Percentiles rank a stretch among this genome's conserved stretches.
phyloP scores from a whole-genome alignment of 2,888 invertebrate genomes.

The Listrodromus nycthemerus region DNA sequence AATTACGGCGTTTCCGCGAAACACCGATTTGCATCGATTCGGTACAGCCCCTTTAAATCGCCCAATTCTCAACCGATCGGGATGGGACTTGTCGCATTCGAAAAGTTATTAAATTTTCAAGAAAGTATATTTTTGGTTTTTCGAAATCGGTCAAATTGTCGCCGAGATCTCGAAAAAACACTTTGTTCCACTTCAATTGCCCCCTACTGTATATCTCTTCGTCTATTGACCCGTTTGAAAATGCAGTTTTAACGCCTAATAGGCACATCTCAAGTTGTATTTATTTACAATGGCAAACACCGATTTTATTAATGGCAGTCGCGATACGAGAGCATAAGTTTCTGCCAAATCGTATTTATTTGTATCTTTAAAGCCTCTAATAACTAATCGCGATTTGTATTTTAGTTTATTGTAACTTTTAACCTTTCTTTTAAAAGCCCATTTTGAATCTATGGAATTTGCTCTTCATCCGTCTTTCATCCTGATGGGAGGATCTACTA shows the following conservation, averaged over 20 bases:
- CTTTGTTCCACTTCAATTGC: too few relatives aligned
- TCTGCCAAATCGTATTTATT: constrained; percentile 56
- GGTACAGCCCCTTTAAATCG: too few relatives aligned
- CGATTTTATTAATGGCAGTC: constrained; percentile 51
- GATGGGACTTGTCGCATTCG: too few relatives aligned
- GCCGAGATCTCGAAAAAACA: too few relatives aligned
- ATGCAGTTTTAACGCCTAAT: constrained; percentile 60
- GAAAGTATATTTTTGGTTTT: too few relatives aligned
- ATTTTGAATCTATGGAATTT: constrained; percentile 64
- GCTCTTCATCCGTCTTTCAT: constrained; percentile 34
- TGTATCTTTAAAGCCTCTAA: constrained; percentile 60
- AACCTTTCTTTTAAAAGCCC: constrained; percentile 61
- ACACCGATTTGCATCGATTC: too few relatives aligned
- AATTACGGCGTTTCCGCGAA: too few relatives aligned
- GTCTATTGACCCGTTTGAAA: constrained; percentile 54
- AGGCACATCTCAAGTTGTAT: constrained; percentile 43
- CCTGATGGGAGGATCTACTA: constrained; percentile 34
- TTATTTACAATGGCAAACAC: constrained; percentile 55
- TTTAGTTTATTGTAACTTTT: constrained; percentile 21
- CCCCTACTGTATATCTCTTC: too few relatives aligned
- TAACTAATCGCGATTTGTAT: constrained; percentile 59
- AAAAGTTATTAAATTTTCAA: too few relatives aligned
- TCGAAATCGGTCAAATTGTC: too few relatives aligned
- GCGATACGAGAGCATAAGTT: constrained; percentile 66
- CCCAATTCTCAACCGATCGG: too few relatives aligned